Conservation (phyloP, 2,797 vertebrate genomes). For the Scyliorhinus canicula region DNA sequence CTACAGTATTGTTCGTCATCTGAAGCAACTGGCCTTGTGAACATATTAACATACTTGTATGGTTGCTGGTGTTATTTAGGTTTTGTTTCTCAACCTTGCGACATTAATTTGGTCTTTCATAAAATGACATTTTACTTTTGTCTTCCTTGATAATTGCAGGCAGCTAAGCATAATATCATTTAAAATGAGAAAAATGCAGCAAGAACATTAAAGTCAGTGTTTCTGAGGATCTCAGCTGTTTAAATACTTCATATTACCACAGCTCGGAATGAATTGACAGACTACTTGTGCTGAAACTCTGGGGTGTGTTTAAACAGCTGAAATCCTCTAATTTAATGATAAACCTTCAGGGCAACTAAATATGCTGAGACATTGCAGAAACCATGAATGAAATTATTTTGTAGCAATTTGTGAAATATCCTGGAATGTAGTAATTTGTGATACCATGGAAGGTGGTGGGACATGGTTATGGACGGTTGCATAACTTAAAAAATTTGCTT, state of each 20-base stretch:
- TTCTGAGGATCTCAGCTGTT: constrained; percentile 9
- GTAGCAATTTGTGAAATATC: not conserved
- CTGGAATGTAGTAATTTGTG: not conserved
- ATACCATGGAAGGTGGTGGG: not conserved
- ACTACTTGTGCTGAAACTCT: not conserved
- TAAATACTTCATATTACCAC: not conserved
- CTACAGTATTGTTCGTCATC: not conserved
- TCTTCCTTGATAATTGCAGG: not conserved
- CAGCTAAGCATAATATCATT: not conserved
- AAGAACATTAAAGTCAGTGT: not conserved
- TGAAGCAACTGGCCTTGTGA: not conserved
- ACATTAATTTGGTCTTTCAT: not conserved
- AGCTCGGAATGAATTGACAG: not conserved
- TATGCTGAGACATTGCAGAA: not conserved
- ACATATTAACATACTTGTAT: not conserved
- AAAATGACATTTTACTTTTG: not conserved
- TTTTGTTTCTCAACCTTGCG: not conserved
- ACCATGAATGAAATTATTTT: not conserved
- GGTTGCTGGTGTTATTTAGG: not conserved
- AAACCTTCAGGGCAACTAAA: not conserved
- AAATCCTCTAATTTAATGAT: not conserved
- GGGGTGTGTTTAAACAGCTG: not conserved
- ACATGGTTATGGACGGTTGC: too few relatives aligned
- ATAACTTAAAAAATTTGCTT: not conserved
- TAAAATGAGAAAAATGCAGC: not conserved